A percentile compares a stretch with the other conserved stretches of the same genome.
Evolutionary conservation across 2,113 vertebrate species (phyloP).

Genomic region (Apus apus): DNA sequence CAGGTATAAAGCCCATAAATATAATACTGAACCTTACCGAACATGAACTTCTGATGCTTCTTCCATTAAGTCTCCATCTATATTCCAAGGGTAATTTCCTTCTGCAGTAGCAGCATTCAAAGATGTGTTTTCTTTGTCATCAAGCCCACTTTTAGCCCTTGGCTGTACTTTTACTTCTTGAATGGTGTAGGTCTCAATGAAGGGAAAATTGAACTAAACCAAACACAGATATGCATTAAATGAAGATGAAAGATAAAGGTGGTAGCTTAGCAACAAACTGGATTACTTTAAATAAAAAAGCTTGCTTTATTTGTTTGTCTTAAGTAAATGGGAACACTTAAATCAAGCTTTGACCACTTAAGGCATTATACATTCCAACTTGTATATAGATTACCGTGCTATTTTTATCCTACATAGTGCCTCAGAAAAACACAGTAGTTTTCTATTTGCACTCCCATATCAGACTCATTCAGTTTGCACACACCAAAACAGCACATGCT

Average conservation of each 20-base stretch:
- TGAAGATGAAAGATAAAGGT: neutral
- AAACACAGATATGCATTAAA: slow-evolving; percentile 41
- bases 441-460: neutral
- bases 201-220: slow-evolving; percentile 85
- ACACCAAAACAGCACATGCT: neutral
- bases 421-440: neutral
- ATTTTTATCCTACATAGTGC: neutral
- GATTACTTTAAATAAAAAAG: neutral
- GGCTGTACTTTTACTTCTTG: slow-evolving; percentile 79
- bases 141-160: neutral
- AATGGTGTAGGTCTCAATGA: slow-evolving; percentile 84
- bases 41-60: slow-evolving; percentile 78
- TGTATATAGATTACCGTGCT: neutral
- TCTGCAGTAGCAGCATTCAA: slow-evolving; percentile 51
- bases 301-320: neutral
- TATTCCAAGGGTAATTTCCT: slow-evolving; percentile 82
- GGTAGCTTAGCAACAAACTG: neutral
- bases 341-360: neutral
- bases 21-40: slow-evolving; percentile 66
- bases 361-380: neutral
- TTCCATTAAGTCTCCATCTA: slow-evolving; percentile 86
- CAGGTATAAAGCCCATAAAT: neutral
- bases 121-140: slow-evolving; percentile 31
- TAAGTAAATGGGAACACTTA: neutral
- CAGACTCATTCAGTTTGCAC: fast-evolving